Conservation (phyloP, 2,113 vertebrate species). For the Circaetus gallicus region DNA sequence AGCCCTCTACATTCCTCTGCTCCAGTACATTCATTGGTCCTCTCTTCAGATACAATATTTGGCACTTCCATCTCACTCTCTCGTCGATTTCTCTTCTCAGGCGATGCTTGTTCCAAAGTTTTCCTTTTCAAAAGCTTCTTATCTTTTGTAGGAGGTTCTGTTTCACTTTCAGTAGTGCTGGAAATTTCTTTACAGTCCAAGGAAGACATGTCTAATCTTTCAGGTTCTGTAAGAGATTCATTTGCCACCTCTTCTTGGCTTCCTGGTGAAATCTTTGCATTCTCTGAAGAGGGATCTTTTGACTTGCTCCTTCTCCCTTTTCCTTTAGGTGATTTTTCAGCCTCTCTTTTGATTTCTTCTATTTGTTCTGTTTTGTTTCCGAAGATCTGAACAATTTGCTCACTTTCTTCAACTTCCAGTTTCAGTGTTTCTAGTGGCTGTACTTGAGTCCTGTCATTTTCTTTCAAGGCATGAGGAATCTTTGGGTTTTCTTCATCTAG, state of each 20-base stretch:
- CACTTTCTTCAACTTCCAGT: slow-evolving; percentile 72
- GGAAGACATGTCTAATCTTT: slow-evolving; percentile 62
- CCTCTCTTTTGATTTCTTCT: slow-evolving; percentile 74
- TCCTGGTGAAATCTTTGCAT: slow-evolving; percentile 57
- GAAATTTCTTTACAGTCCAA: slow-evolving; percentile 68
- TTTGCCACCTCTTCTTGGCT: slow-evolving; percentile 62
- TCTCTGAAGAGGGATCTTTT: slow-evolving; percentile 78
- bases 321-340: slow-evolving; percentile 80
- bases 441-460: slow-evolving; percentile 71
- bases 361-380: slow-evolving; percentile 71
- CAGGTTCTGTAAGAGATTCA: slow-evolving; percentile 62
- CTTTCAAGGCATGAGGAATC: slow-evolving; percentile 67
- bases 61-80: slow-evolving; percentile 78
- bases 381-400: slow-evolving; percentile 72
- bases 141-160: slow-evolving; percentile 79
- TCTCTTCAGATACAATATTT: slow-evolving; percentile 69
- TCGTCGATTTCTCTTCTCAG: slow-evolving; percentile 83
- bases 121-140: slow-evolving; percentile 84
- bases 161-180: slow-evolving; percentile 73
- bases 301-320: slow-evolving; percentile 82
- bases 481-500: slow-evolving; percentile 73
- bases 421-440: slow-evolving; percentile 72
- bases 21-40: slow-evolving; percentile 64
- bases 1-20: slow-evolving; percentile 54
- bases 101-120: slow-evolving; percentile 75